These are phyloP conservation scores for Diplolepis rosae DNA, from an alignment of 2,888 invertebrate species.

Conservation along the genomic window DNA sequence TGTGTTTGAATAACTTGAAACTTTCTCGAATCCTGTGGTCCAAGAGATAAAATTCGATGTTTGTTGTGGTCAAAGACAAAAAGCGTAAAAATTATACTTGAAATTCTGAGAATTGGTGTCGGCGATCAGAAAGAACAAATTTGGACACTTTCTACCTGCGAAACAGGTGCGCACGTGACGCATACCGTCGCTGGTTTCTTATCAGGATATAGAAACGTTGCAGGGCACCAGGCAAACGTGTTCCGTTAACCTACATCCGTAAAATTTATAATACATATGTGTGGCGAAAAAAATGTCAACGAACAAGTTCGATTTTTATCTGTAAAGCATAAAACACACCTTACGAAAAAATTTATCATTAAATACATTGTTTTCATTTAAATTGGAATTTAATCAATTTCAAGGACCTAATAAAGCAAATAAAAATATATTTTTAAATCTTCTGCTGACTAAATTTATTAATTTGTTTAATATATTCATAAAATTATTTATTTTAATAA, in stretches of 20 bases:
- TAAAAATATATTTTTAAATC: no score
- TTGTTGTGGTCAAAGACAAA: slow-evolving; percentile 8
- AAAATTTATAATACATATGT: slow-evolving; percentile 48
- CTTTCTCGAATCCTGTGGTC: not conserved
- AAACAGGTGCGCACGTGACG: slow-evolving; percentile 56
- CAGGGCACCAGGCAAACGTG: slow-evolving; percentile 54
- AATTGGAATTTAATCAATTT: not conserved
- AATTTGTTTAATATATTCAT: no score
- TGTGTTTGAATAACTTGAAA: not conserved
- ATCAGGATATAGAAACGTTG: slow-evolving; percentile 57
- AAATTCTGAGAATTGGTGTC: slow-evolving; percentile 25
- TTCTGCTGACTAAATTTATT: no score
- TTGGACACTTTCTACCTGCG: slow-evolving; percentile 68
- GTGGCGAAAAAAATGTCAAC: slow-evolving; percentile 10
- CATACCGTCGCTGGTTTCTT: slow-evolving; percentile 46
- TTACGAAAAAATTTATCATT: not conserved
- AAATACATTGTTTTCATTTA: not conserved
- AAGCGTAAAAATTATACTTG: slow-evolving; percentile 36
- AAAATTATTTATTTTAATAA: no score
- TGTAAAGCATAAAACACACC: not conserved
- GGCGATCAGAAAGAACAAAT: slow-evolving; percentile 49
- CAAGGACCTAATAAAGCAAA: not conserved
- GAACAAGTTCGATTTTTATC: slow-evolving; percentile 9
- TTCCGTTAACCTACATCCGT: slow-evolving; percentile 62
- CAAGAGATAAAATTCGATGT: not conserved